Evolutionary conservation across 2,888 invertebrate genomes (phyloP), one percentile per base, ranked within the genome.

Genomic region (Xestoiulus laeticollis): DNA sequence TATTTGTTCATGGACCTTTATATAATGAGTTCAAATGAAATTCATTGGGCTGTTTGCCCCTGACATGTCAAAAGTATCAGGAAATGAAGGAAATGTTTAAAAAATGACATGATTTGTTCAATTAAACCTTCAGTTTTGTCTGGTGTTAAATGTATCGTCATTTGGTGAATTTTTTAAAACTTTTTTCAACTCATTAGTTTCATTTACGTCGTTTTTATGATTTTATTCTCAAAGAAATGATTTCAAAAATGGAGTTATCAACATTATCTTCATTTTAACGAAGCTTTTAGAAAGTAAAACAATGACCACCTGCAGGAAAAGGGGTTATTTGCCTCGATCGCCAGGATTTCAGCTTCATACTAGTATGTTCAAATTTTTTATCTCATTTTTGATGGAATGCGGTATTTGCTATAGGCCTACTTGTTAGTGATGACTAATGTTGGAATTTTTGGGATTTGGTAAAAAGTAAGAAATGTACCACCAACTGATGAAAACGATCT

Each of bases 221-320:
- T 22, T 22, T 4, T 59, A 22, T 68, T 22, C 22, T 22, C 22
- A 38, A 22, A 22, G 59, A 68, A 68, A 68, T 68, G 22, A 68
- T 68, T 68, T 68, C 0, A 68, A 22, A 68, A 68, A 68, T 68
- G 59, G 26, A 68, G 59, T 22, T 68, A 68, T 68, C 59, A 68
- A 22, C 59, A n/a, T 68, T 5, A 68, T 68, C 59, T 68, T 68
- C 26, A 22, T 68, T 22, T 68, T 22, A 68, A 22, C 59, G 59
- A 68, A 22, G 59, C 59, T 19, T 68, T 22, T 22, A 22, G 59
- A 68, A 68, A 68, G 8, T 12, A 19, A 68, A 68, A 68, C 59
- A 68, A 68, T 68, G 59, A 68, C 59, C 59, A 68, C 59, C 59
- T 68, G 59, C 59, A 22, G 59, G 59, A 68, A 68, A 68, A 22